Evolutionary conservation across 2,888 invertebrate species (phyloP).

Genomic region (Malachius bipustulatus): DNA sequence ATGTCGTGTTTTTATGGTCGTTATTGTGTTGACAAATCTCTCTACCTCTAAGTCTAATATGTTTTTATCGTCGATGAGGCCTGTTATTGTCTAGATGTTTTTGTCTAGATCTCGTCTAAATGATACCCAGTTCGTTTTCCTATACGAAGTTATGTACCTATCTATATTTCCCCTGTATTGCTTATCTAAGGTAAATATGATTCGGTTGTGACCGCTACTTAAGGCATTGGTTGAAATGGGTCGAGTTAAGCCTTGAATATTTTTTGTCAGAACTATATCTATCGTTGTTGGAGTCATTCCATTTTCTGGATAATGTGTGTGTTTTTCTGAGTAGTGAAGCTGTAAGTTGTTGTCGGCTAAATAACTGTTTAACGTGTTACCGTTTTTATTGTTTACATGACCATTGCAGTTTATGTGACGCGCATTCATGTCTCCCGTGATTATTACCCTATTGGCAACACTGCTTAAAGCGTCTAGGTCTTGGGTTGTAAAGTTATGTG

Average conservation of each 20-base stretch:
- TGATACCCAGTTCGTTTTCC: too few species aligned
- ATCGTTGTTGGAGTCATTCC: background rate
- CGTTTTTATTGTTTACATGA: too few species aligned
- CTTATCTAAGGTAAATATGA: conserved; percentile 1
- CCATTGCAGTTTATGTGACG: conserved; percentile 9
- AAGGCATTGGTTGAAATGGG: background rate
- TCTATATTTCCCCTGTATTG: too few species aligned
- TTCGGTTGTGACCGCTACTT: background rate
- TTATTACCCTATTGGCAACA: conserved; percentile 1
- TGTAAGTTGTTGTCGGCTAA: background rate
- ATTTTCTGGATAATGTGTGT: conserved; percentile 5
- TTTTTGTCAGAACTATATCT: conserved; percentile 1
- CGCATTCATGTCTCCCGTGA: conserved; percentile 12
- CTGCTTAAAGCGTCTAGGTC: too few species aligned
- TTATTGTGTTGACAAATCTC: too few species aligned
- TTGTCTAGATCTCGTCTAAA: too few species aligned
- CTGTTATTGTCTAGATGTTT: too few species aligned
- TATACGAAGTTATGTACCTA: too few species aligned
- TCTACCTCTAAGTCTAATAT: too few species aligned
- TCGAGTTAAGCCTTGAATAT: background rate
- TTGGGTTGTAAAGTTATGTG: too few species aligned
- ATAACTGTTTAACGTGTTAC: background rate
- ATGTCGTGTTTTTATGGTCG: too few species aligned
- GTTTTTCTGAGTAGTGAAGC: background rate
- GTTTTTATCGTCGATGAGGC: too few species aligned